Conservation (phyloP, 2,888 invertebrate species). For the Pyrocoelia pectoralis region DNA sequence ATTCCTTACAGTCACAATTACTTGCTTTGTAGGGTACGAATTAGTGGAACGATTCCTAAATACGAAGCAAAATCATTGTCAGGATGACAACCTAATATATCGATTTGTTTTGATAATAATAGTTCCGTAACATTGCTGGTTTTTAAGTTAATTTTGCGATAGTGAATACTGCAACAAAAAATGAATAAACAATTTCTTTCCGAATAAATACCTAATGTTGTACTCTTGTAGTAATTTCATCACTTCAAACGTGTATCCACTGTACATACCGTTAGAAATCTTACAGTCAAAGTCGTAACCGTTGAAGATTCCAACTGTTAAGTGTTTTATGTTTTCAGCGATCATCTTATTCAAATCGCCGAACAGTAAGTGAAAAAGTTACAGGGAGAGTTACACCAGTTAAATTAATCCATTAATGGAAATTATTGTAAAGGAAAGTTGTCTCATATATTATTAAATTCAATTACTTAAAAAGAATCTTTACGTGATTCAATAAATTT, state of each 20-base stretch:
- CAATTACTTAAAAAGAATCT: not conserved
- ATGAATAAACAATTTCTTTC: no score
- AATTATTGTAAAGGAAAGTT: no score
- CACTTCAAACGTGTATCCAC: constrained; percentile 17
- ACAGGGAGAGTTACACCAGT: no score
- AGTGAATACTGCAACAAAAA: not conserved
- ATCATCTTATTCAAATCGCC: no score
- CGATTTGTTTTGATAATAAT: constrained; percentile 12
- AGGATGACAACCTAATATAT: constrained; percentile 25
- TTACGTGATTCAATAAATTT: no score
- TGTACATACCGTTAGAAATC: constrained; percentile 3
- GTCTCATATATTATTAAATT: constrained; percentile 11
- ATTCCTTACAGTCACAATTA: constrained; percentile 10
- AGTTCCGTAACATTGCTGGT: constrained; percentile 10
- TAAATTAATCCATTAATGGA: no score
- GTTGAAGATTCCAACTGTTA: constrained; percentile 24
- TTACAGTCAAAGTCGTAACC: constrained; percentile 21
- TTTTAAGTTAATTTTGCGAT: constrained; percentile 1
- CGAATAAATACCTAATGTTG: constrained; percentile 12
- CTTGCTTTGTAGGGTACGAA: constrained; percentile 21
- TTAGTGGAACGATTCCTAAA: not conserved
- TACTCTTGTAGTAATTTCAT: constrained; percentile 19
- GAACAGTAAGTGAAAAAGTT: no score
- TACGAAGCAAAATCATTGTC: not conserved
- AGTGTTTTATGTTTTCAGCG: not conserved